Percentiles rank a stretch among this genome's conserved stretches.
These are phyloP conservation scores for Lasioglossum calceatum DNA, from an alignment of 2,888 invertebrate species.

Conservation along the genomic window DNA sequence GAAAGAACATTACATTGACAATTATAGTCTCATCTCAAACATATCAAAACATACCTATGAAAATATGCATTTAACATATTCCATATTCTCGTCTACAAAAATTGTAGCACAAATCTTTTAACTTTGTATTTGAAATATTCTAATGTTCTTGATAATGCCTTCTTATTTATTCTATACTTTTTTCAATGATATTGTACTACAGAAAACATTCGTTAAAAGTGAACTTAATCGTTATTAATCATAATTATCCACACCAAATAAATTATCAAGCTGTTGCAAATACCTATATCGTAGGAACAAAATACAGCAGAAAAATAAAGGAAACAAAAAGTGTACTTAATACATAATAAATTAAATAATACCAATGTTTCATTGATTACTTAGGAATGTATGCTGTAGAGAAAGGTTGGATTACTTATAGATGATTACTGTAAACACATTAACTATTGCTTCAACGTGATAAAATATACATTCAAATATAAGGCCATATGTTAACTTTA, in stretches of 20 bases:
- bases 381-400: constrained; percentile 64
- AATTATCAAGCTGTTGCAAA: constrained; percentile 34
- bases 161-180: constrained; percentile 3
- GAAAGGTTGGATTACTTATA: constrained; percentile 49
- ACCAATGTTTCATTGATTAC: constrained; percentile 45
- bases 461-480: constrained; percentile 54
- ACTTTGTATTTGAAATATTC: constrained; percentile 21
- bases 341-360: constrained; percentile 55
- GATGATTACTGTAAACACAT: constrained; percentile 44
- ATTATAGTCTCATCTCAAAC: constrained; percentile 28
- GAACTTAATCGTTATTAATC: constrained; percentile 20
- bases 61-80: constrained; percentile 6
- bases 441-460: constrained; percentile 59
- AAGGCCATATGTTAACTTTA: constrained; percentile 87
- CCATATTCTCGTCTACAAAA: background rate
- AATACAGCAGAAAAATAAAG: constrained; percentile 21
- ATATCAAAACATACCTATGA: constrained; percentile 23
- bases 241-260: constrained; percentile 38
- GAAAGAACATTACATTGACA: background rate
- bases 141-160: constrained; percentile 7
- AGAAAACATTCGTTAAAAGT: constrained; percentile 8
- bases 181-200: constrained; percentile 17
- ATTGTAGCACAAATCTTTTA: constrained; percentile 18
- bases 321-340: background rate
- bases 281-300: constrained; percentile 40